Percentiles rank a stretch among this genome's conserved stretches.
phyloP scores from a whole-genome alignment of 2,797 vertebrate genomes.

The Phrynocephalus forsythii region DNA sequence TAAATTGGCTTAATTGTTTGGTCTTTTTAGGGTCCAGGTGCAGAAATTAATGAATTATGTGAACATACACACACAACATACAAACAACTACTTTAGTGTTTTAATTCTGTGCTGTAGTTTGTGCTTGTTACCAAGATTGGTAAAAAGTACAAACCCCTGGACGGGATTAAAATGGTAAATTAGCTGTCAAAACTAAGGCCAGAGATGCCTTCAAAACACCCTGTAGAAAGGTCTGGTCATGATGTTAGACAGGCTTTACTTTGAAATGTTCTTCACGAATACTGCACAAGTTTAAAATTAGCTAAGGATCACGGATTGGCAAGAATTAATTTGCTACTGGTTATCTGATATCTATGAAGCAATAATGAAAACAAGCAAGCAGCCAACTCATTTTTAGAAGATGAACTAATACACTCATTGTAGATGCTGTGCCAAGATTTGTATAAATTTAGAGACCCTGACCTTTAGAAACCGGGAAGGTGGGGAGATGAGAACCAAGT shows the following conservation, averaged over 20 bases:
- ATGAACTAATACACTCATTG: rapidly evolving
- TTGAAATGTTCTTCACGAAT: neutral
- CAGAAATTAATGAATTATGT: constrained; percentile 6
- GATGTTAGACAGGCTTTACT: constrained; percentile 34
- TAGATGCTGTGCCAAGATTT: constrained; percentile 22
- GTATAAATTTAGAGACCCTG: neutral
- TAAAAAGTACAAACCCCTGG: too few species aligned
- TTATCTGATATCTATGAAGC: constrained; percentile 17
- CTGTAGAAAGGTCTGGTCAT: constrained; percentile 18
- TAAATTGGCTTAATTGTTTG: neutral
- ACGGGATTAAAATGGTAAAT: too few species aligned
- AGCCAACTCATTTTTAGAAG: neutral
- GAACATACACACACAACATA: neutral
- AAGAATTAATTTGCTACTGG: constrained; percentile 2
- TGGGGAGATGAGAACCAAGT: neutral
- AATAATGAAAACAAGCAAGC: constrained; percentile 16
- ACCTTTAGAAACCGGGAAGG: neutral
- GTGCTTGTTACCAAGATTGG: too few species aligned
- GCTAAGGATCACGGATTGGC: neutral
- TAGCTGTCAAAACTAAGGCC: neutral
- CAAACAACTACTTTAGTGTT: neutral
- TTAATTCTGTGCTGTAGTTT: too few species aligned
- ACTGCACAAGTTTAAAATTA: constrained; percentile 29
- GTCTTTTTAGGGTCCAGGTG: neutral
- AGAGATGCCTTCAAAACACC: neutral